Evolutionary conservation across 2,888 invertebrate species (phyloP).

Genomic region (Sepioteuthis lessoniana): DNA sequence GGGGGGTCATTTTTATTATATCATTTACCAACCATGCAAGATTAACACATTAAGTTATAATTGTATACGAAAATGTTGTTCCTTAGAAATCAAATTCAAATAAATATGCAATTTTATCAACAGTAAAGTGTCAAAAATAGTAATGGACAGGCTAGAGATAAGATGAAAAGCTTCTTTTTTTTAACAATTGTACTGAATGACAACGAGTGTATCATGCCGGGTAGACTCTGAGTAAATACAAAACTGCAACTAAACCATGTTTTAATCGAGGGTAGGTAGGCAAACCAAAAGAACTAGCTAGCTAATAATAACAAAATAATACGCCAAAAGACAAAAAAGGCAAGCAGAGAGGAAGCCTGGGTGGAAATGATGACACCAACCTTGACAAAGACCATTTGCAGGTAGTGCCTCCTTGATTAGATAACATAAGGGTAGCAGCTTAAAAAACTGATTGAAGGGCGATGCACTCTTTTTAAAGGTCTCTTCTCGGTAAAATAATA

Average conservation of each 20-base stretch:
- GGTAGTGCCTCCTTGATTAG: conserved; percentile 42
- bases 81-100: no score
- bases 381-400: conserved; percentile 41
- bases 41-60: no score
- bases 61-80: no score
- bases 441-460: background rate
- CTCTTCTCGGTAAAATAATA: background rate
- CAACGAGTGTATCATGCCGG: background rate
- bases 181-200: background rate
- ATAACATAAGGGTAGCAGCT: conserved; percentile 42
- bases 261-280: background rate
- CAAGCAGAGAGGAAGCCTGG: conserved; percentile 12
- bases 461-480: background rate
- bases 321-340: background rate
- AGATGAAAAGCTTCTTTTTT: no score
- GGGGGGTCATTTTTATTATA: no score
- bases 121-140: no score
- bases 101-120: no score
- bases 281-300: background rate
- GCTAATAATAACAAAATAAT: background rate
- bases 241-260: background rate
- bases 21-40: no score
- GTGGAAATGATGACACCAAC: conserved; percentile 39
- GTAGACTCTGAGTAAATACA: background rate
- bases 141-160: no score